Evolutionary conservation across 2,888 invertebrate species (phyloP), one percentile per base, ranked within the genome.

Genomic region (Caradrina kadenii): DNA sequence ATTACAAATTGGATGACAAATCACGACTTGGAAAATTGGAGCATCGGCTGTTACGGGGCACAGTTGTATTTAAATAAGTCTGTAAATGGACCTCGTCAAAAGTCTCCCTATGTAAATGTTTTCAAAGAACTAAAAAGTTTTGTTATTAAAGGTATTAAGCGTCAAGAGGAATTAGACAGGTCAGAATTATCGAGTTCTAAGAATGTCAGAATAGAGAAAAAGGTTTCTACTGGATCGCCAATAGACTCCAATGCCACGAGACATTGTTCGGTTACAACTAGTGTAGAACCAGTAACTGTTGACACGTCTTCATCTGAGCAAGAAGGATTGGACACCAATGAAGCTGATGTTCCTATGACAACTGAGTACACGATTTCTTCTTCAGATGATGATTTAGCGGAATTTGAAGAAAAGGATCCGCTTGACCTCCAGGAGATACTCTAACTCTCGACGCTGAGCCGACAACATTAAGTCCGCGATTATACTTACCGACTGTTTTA

Each of bases 11-110:
- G 81, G 78, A 63, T 63, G 35, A 22, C 1, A 3, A 21, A n/a
- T 3, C 61, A 55, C 21, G 10, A 61, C 1, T 56, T 65, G 42
- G 11, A 13, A 1, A 65, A 73, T 19, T 79, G 79, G 81, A 31
- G 45, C 19, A 45, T 79, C 21, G 79, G 60, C 1, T 81, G 81
- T 19, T 65, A 54, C 48, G 48, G 22, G 3, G 0, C 66, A 2
- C 81, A 79, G 31, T 50, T 39, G 15, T 8, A 68, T 42, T 19
- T 81, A 10, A 79, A 79, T 52, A 65, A 45, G 4, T 26, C 26
- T 5, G 21, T 26, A 48, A 17, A 2, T 21, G n/a, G 11, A 13
- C 1, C 8, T 10, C 2, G 35, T 7, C 0, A n/a, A 8, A 56
- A 22, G 1, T 19, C 77, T 5, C 17, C 77, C 1, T 70, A 21